Conservation (phyloP, 37 sponge, comb jelly and placozoan genomes). For the Ianthella basta region DNA sequence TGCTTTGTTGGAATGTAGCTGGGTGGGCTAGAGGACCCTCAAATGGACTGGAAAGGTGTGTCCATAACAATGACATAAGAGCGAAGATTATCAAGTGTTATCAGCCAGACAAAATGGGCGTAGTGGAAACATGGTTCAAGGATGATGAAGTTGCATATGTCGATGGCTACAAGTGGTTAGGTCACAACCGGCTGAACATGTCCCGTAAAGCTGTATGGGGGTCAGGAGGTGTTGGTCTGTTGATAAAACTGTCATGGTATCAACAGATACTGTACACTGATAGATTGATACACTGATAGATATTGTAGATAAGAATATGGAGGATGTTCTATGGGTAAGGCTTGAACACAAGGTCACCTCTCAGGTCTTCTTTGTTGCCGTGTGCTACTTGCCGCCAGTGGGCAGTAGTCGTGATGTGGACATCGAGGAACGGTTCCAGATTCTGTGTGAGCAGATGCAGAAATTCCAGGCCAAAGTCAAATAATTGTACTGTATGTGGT, state of each 20-base stretch:
- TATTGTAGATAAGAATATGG: neutral
- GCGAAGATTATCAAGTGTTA: neutral
- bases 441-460: neutral
- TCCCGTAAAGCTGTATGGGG: neutral
- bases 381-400: conserved; percentile 1
- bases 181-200: neutral
- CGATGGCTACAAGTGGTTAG: neutral
- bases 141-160: neutral
- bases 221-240: neutral
- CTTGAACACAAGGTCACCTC: neutral
- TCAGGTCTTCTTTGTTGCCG: neutral
- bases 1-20: too few relatives aligned
- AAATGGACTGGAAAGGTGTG: too few relatives aligned
- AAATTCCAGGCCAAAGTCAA: neutral
- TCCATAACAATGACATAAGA: too few relatives aligned
- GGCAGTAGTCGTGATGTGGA: neutral
- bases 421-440: neutral
- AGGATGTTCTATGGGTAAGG: neutral
- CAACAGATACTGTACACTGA: too few relatives aligned
- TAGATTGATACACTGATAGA: too few relatives aligned
- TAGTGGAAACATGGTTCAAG: neutral
- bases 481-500: too few relatives aligned
- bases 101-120: neutral
- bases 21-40: too few relatives aligned
- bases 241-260: neutral